phyloP scores from a whole-genome alignment of 2,888 invertebrate species.

The Polymixis lichenea region DNA sequence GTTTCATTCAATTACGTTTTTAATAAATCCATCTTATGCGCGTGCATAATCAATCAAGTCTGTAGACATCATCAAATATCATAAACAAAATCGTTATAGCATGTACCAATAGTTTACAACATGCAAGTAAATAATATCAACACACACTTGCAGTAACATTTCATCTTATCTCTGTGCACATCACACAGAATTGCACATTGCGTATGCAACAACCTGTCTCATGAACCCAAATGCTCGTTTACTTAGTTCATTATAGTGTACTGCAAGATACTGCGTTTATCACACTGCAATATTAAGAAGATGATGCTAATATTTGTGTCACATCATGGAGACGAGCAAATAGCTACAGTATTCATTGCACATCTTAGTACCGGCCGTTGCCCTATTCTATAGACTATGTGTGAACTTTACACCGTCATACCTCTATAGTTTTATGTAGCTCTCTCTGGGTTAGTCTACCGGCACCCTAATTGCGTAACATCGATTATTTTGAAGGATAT shows the following conservation, averaged over 20 bases:
- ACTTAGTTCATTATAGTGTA: conserved; percentile 20
- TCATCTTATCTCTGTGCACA: conserved; percentile 17
- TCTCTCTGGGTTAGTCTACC: too few species aligned
- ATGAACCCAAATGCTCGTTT: conserved; percentile 26
- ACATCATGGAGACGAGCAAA: neutral
- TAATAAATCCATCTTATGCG: neutral
- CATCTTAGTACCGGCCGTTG: neutral
- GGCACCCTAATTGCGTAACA: too few species aligned
- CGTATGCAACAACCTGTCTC: conserved; percentile 10
- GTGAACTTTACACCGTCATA: too few species aligned
- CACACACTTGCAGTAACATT: conserved; percentile 32
- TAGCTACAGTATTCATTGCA: conserved; percentile 2
- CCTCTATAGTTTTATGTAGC: too few species aligned
- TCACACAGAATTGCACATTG: conserved; percentile 29
- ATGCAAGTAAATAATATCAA: conserved; percentile 5
- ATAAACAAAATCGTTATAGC: neutral
- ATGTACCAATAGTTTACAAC: conserved; percentile 14
- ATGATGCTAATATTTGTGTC: conserved; percentile 5
- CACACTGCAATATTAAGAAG: conserved; percentile 8
- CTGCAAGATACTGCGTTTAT: conserved; percentile 39
- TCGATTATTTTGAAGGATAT: too few species aligned
- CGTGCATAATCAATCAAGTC: neutral
- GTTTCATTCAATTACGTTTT: neutral
- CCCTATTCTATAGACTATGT: too few species aligned
- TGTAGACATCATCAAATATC: neutral